These are phyloP conservation scores for Dendrolimus punctatus DNA, from an alignment of 1,140 invertebrate genomes.

Conservation along the genomic window DNA sequence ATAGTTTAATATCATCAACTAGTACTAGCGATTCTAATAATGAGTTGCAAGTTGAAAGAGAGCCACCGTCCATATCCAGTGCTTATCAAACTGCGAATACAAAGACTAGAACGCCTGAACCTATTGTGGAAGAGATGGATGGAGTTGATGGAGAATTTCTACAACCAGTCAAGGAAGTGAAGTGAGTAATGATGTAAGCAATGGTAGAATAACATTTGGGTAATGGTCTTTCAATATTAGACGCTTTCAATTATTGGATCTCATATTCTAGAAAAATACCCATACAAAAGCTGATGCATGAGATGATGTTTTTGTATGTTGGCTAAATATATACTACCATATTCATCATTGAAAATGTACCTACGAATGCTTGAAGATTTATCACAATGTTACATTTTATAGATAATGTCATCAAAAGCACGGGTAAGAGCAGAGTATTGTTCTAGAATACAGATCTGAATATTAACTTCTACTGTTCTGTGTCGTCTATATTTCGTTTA, in stretches of 20 bases:
- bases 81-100: constrained; percentile 68
- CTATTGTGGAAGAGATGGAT: constrained; percentile 48
- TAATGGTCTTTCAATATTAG: neutral
- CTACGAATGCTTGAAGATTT: too few species aligned
- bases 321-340: too few species aligned
- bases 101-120: constrained; percentile 52
- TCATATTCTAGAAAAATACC: too few species aligned
- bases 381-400: too few species aligned
- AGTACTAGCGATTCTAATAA: constrained; percentile 77
- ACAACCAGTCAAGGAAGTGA: constrained; percentile 38
- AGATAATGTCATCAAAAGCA: too few species aligned
- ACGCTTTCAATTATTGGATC: neutral
- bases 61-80: constrained; percentile 56
- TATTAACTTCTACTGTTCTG: too few species aligned
- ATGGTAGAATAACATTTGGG: neutral
- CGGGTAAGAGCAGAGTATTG: too few species aligned
- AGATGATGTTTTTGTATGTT: too few species aligned
- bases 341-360: too few species aligned
- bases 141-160: constrained; percentile 52
- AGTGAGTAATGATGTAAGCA: constrained; percentile 23
- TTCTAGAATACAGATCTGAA: too few species aligned
- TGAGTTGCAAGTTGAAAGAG: constrained; percentile 65
- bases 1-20: constrained; percentile 81
- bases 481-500: too few species aligned
- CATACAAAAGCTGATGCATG: too few species aligned